Percentiles rank a stretch among this genome's conserved stretches.
These are phyloP conservation scores for Amia ocellicauda DNA, from an alignment of 2,113 vertebrate species.

Conservation along the genomic window DNA sequence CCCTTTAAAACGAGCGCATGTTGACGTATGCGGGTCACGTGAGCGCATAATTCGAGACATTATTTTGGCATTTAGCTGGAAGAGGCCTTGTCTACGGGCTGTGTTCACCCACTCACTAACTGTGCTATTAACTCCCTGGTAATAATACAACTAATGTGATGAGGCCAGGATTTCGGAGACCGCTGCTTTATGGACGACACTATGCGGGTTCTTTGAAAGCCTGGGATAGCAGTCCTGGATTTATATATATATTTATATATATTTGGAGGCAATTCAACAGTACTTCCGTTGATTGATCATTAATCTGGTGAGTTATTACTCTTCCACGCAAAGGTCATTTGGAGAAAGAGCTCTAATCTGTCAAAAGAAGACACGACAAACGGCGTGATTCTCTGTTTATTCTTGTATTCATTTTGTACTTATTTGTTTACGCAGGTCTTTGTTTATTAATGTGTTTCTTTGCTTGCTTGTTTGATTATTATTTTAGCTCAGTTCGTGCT, in stretches of 20 bases:
- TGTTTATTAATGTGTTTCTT: slow-evolving; percentile 17
- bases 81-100: slow-evolving; percentile 26
- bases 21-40: slow-evolving; percentile 55
- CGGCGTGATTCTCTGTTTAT: slow-evolving; percentile 34
- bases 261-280: slow-evolving; percentile 57
- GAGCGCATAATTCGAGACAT: slow-evolving; percentile 42
- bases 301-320: slow-evolving; percentile 76
- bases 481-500: too few relatives aligned
- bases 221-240: slow-evolving; percentile 37
- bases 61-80: slow-evolving; percentile 49
- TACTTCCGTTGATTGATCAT: slow-evolving; percentile 70
- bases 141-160: slow-evolving; percentile 29
- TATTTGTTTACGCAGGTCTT: slow-evolving; percentile 43
- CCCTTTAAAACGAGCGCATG: slow-evolving; percentile 37
- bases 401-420: too few relatives aligned
- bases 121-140: slow-evolving; percentile 29
- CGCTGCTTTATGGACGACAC: slow-evolving; percentile 23
- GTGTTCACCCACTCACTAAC: slow-evolving; percentile 40
- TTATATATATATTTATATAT: slow-evolving; percentile 39
- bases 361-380: slow-evolving; percentile 52
- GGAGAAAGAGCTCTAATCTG: slow-evolving; percentile 66
- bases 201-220: slow-evolving; percentile 31
- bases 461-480: slow-evolving; percentile 12
- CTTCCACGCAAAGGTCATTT: slow-evolving; percentile 71
- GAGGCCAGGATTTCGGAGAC: slow-evolving; percentile 24